A percentile compares a stretch with the other conserved stretches of the same genome.
phyloP scores from a whole-genome alignment of 2,113 vertebrate species.

The Mastomys coucha region DNA sequence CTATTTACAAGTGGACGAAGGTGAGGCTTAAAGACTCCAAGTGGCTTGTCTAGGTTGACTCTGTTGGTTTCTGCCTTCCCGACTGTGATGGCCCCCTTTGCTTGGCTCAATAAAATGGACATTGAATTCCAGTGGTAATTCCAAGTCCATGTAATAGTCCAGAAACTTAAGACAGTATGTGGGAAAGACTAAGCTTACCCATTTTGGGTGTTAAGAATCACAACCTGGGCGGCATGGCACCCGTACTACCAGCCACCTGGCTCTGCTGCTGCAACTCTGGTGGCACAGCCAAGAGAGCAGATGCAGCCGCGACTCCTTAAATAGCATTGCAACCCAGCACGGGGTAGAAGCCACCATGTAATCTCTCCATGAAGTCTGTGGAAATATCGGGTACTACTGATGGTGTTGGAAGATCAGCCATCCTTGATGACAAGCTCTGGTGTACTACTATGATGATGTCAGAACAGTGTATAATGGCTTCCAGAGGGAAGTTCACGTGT shows the following conservation, averaged over 20 bases:
- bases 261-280: too few species aligned
- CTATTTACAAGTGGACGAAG: background rate
- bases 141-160: background rate
- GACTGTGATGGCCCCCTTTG: background rate
- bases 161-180: background rate
- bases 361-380: too few species aligned
- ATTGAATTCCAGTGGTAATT: background rate
- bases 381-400: conserved; percentile 84
- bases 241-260: too few species aligned
- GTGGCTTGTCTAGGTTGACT: background rate
- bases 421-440: conserved; percentile 88
- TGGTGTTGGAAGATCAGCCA: conserved; percentile 88
- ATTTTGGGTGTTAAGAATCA: background rate
- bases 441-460: conserved; percentile 91
- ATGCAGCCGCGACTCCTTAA: too few species aligned
- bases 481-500: conserved; percentile 92
- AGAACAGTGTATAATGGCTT: conserved; percentile 93
- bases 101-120: background rate
- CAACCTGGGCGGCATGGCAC: too few species aligned
- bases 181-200: background rate
- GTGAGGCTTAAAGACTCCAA: background rate
- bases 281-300: too few species aligned
- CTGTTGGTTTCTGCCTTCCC: background rate
- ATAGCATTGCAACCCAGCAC: too few species aligned
- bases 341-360: too few species aligned